A percentile compares a stretch with the other conserved stretches of the same genome.
These are phyloP conservation scores for Mormyrus lacerda DNA, from an alignment of 2,113 vertebrate species.

Conservation along the genomic window DNA sequence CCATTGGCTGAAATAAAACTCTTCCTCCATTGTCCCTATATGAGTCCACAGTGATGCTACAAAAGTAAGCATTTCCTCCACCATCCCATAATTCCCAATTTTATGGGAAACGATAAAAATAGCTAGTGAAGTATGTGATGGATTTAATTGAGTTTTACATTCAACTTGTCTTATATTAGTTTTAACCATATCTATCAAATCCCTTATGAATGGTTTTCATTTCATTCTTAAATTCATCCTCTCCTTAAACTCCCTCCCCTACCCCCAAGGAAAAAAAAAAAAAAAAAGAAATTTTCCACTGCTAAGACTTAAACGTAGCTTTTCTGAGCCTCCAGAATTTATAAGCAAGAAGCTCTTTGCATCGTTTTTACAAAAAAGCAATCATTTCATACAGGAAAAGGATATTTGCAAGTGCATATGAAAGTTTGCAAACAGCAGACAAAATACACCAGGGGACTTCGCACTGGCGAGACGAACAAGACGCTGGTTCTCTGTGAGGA, in stretches of 20 bases:
- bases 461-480: background rate
- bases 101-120: background rate
- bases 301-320: background rate
- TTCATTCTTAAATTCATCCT: background rate
- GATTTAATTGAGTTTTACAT: background rate
- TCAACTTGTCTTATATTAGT: background rate
- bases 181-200: background rate
- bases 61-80: background rate
- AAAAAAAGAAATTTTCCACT: background rate
- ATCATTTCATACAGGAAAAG: slow-evolving; percentile 4
- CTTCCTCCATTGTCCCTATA: background rate
- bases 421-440: background rate
- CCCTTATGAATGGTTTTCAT: background rate
- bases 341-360: background rate
- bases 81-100: background rate
- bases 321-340: background rate
- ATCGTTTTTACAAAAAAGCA: background rate
- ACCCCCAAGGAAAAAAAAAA: background rate
- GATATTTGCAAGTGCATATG: background rate
- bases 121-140: background rate
- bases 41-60: background rate
- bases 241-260: background rate
- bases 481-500: no score
- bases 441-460: background rate
- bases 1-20: background rate